Base-by-base conservation (phyloP, 2,888 invertebrate species). In the Ptilodon capucinus region DNA sequence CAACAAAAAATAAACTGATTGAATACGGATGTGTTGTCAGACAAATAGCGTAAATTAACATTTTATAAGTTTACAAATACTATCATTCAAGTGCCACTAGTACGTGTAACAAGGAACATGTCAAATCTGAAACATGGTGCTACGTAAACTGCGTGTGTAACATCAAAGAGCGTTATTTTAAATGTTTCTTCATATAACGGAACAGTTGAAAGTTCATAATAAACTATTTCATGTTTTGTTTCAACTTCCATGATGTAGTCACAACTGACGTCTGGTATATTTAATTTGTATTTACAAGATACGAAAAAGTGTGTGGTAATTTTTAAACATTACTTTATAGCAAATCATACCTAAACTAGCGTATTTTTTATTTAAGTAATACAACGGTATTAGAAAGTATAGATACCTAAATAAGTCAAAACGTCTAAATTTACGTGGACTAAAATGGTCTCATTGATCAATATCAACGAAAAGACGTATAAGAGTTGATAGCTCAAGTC, bases 41-140 rank as follows among this genome's bases (percentile, higher is more conserved):
- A n/a, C 7, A 28, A 8, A 3, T 28, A 2, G 28, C 11, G 21
- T 4, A 7, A 11, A 43, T n/a, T n/a, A n/a, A n/a, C n/a, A 30
- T 13, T 46, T 53, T 5, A 16, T 46, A 54, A 42, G 46, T 54
- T 44, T 48, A 53, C 57, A 64, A 60, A 59, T 46, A 19, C 57
- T 32, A 64, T 64, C 64, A 67, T n/a, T 64, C 64, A 60, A 60
- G 60, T 55, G 57, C 52, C 54, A 53, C 49, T 57, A n/a, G n/a
- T n/a, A 45, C 32, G n/a, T 7, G 32, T 39, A 53, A 60, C 53
- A 55, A 53, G 46, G 55, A 44, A 51, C 51, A 49, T 47, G 44
- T 38, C 35, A 16, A 35, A 32, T 23, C n/a, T 21, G 44, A 39
- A 17, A 7, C 19, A 21, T n/a, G 6, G 9, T n/a, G 28, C 36